Conservation (phyloP, 2,113 vertebrate genomes). For the Laticauda laticaudata region DNA sequence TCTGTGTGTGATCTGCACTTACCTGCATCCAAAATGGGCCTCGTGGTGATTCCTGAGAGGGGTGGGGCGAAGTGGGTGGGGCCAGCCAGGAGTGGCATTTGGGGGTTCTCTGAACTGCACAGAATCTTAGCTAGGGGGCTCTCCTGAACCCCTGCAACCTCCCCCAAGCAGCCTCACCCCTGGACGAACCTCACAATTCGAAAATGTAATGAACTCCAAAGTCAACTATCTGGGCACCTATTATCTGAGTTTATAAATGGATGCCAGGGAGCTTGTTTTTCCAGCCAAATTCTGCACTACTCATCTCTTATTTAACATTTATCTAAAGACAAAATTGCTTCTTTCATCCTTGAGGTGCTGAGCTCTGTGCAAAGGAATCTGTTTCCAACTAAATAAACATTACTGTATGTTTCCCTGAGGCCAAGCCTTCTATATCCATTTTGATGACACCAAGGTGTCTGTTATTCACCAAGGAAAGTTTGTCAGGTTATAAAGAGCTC, state of each 20-base stretch:
- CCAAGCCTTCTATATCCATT: neutral
- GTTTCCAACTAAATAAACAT: constrained; percentile 42
- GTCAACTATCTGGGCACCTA: constrained; percentile 1
- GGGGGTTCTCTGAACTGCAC: too few species aligned
- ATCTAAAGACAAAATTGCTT: constrained; percentile 41
- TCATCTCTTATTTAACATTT: constrained; percentile 48
- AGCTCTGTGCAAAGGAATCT: constrained; percentile 20
- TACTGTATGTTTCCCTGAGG: constrained; percentile 26
- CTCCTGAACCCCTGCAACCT: too few species aligned
- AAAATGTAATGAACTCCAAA: neutral
- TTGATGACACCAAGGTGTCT: neutral
- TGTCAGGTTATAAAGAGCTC: too few species aligned
- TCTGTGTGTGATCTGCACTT: too few species aligned
- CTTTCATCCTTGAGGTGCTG: constrained; percentile 23
- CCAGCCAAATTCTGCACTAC: constrained; percentile 17
- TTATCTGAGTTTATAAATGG: constrained; percentile 13
- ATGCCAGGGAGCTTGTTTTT: constrained; percentile 16
- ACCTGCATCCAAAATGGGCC: too few species aligned
- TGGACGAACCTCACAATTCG: neutral
- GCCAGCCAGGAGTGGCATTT: too few species aligned
- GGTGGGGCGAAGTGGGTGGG: too few species aligned
- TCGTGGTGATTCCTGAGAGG: too few species aligned
- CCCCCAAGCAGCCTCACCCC: too few species aligned
- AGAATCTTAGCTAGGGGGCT: too few species aligned
- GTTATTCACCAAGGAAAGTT: neutral